phyloP scores from a whole-genome alignment of 1,140 invertebrate species.

The Microplitis mediator region DNA sequence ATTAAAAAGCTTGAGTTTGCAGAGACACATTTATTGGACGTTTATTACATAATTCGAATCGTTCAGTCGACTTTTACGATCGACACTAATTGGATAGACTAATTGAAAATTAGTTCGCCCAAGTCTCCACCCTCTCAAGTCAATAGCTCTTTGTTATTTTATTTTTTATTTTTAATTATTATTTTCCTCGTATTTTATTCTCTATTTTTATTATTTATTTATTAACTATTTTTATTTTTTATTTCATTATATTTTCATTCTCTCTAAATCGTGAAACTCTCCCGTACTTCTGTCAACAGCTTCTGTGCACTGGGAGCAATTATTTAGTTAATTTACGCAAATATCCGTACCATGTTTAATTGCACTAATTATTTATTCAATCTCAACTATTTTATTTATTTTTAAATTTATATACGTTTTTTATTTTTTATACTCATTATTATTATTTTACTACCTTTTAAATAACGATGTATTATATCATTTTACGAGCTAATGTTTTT shows the following conservation, averaged over 20 bases:
- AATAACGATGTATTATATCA: background rate
- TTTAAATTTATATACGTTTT: background rate
- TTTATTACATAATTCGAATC: background rate
- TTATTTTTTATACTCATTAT: background rate
- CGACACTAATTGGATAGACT: slow-evolving; percentile 13
- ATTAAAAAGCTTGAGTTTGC: no score
- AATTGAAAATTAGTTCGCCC: slow-evolving; percentile 18
- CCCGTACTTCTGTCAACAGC: slow-evolving; percentile 15
- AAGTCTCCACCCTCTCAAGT: background rate
- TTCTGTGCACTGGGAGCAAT: slow-evolving; percentile 12
- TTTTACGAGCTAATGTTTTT: slow-evolving; percentile 1
- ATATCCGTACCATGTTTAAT: slow-evolving; percentile 31
- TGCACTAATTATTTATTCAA: slow-evolving; percentile 31
- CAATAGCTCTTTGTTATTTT: no score
- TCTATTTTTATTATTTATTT: background rate
- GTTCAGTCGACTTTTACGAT: background rate
- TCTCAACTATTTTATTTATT: background rate
- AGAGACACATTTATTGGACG: no score
- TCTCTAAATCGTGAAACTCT: slow-evolving; percentile 2
- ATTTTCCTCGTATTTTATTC: no score
- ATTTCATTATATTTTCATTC: background rate
- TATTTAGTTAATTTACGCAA: slow-evolving; percentile 31
- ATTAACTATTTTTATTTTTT: background rate
- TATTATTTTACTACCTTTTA: background rate
- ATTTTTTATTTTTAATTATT: no score